Evolutionary conservation across 2,888 invertebrate genomes (phyloP), one percentile per base, ranked within the genome.

Genomic region (Acronicta leporina): DNA sequence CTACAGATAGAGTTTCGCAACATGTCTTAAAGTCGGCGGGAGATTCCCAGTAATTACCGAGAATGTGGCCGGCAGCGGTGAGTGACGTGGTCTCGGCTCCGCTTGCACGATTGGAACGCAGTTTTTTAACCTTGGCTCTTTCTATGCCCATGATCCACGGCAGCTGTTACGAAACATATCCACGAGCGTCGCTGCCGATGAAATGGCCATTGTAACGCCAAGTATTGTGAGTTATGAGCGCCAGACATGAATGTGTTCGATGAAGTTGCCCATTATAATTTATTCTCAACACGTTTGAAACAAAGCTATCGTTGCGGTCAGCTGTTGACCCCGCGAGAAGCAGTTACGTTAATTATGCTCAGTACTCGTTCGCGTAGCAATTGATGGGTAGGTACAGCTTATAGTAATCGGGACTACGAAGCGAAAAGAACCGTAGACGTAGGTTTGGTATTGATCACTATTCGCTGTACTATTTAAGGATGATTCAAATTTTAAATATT

Each of bases 121-220:
- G 66, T 71, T 76, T 79, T 73, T 63, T 72, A 76, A 73, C 81
- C 79, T 81, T 81, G 77, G 64, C 69, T 81, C 71, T 79, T 71
- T 77, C 72, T 69, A 77, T 66, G 65, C 59, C 72, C 81, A 74
- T 81, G 79, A 80, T 81, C 72, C 46, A 75, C 49, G 48, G 57
- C 48, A 45, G 53, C 53, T 42, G 67, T 83, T 81, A 73, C 79
- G 75, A 81, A 77, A 82, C 60, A 68, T 48, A 47, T 65, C 49
- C 67, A 68, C 59, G 52, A 67, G 44, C 53, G 53, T 43, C 43
- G 51, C 61, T 58, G 41, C 46, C 63, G 63, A 63, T 64, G 56
- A 68, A 79, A 69, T 63, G 64, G 40, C 63, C 52, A 74, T 74
- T 73, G 62, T 75, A 73, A 51, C 63, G 62, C 71, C 50, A 56